phyloP scores from a whole-genome alignment of 2,888 invertebrate species.

The Ramazzottius varieornatus region DNA sequence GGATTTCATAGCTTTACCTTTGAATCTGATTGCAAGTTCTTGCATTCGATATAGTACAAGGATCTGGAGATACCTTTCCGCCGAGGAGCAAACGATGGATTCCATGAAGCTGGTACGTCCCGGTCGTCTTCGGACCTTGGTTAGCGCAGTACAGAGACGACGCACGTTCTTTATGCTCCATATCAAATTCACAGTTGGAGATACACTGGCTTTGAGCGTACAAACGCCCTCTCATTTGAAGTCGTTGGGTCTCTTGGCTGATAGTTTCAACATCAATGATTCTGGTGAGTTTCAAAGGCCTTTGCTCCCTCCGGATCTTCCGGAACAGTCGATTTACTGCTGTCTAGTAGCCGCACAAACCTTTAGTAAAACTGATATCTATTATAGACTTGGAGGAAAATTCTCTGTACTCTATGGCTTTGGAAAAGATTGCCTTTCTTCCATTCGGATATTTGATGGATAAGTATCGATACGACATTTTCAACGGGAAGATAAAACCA shows the following conservation, averaged over 20 bases:
- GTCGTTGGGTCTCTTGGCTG: constrained; percentile 35
- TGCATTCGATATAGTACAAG: constrained; percentile 19
- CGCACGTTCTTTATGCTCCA: no score
- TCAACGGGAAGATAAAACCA: constrained; percentile 33
- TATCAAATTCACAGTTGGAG: no score
- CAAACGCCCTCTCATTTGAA: constrained; percentile 47
- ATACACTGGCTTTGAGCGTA: constrained; percentile 46
- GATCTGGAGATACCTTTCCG: constrained; percentile 31
- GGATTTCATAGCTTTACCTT: neutral
- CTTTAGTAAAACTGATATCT: neutral
- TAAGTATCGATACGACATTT: constrained; percentile 47
- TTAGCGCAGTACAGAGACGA: no score
- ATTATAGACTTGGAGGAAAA: constrained; percentile 24
- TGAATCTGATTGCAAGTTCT: neutral
- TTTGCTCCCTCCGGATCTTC: neutral
- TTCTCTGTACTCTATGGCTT: constrained; percentile 32
- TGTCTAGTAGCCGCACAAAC: no score
- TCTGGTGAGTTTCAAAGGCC: neutral
- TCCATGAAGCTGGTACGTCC: constrained; percentile 61
- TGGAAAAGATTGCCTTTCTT: constrained; percentile 40
- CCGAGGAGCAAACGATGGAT: constrained; percentile 49
- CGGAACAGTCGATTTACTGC: no score
- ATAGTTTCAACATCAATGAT: constrained; percentile 1
- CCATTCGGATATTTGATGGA: constrained; percentile 40
- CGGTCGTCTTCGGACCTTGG: no score